phyloP scores from a whole-genome alignment of 2,888 invertebrate genomes.

The Heteropelma amictum region DNA sequence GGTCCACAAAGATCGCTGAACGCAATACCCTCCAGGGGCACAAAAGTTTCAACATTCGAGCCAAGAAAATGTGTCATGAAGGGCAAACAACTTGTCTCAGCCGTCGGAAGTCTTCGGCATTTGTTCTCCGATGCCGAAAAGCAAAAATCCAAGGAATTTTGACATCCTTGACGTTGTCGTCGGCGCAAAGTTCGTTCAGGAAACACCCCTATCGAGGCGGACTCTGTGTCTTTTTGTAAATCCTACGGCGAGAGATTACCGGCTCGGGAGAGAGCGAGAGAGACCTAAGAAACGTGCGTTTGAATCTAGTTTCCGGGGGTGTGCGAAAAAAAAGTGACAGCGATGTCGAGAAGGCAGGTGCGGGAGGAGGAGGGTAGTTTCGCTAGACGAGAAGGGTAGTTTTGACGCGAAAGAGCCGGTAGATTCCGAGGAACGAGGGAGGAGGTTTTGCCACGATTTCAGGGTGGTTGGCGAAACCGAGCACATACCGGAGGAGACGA shows the following conservation, averaged over 20 bases:
- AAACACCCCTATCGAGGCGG: no score
- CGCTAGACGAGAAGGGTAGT: background rate
- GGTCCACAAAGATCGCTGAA: background rate
- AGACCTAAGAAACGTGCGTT: conserved; percentile 40
- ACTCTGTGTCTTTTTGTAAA: no score
- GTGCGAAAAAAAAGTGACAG: conserved; percentile 14
- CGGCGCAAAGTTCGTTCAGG: no score
- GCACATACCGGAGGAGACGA: conserved; percentile 48
- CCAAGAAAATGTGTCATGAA: background rate
- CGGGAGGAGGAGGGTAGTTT: conserved; percentile 4
- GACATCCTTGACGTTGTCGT: no score
- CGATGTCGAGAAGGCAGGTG: conserved; percentile 26
- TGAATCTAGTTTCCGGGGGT: conserved; percentile 36
- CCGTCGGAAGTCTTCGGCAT: conserved; percentile 52
- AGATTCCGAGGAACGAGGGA: conserved; percentile 17
- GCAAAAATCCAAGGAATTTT: conserved; percentile 35
- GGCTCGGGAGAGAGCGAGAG: conserved; percentile 3
- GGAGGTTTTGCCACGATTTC: conserved; percentile 10
- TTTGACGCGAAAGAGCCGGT: no score
- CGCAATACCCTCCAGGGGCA: background rate
- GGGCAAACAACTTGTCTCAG: conserved; percentile 33
- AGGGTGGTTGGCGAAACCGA: conserved; percentile 26
- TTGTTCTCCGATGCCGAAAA: no score
- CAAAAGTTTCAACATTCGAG: no score
- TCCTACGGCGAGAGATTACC: background rate